These are phyloP conservation scores for Cephus rjabovi DNA, from an alignment of 2,888 invertebrate genomes.

Conservation along the genomic window DNA sequence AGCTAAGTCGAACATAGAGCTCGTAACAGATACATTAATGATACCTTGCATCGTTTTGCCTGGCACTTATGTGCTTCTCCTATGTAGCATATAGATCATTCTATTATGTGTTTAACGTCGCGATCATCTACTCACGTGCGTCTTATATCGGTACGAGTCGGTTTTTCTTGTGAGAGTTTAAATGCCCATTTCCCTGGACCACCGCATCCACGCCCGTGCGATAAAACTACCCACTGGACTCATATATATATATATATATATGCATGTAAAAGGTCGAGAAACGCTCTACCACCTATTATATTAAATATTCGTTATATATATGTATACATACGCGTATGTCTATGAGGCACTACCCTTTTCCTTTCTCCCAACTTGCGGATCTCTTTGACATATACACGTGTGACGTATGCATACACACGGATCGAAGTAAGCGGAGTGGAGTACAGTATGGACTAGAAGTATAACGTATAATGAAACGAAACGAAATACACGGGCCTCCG, in stretches of 20 bases:
- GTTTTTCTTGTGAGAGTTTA: background rate
- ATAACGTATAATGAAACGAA: background rate
- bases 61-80: background rate
- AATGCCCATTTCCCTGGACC: background rate
- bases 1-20: slow-evolving; percentile 16
- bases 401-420: background rate
- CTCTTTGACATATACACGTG: background rate
- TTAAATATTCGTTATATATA: no score
- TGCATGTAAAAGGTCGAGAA: no score
- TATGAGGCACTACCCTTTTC: background rate
- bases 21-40: slow-evolving; percentile 46
- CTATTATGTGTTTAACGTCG: background rate
- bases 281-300: no score
- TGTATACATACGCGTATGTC: no score
- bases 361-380: background rate
- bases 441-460: background rate
- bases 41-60: slow-evolving; percentile 8
- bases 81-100: background rate
- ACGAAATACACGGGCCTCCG: background rate
- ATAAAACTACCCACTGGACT: background rate
- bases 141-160: background rate
- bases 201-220: background rate
- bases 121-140: background rate
- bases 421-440: background rate
- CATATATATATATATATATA: no score